A percentile compares a stretch with the other conserved stretches of the same genome.
Conservation (phyloP, 2,888 invertebrate genomes). For the Copidosoma aretas region DNA sequence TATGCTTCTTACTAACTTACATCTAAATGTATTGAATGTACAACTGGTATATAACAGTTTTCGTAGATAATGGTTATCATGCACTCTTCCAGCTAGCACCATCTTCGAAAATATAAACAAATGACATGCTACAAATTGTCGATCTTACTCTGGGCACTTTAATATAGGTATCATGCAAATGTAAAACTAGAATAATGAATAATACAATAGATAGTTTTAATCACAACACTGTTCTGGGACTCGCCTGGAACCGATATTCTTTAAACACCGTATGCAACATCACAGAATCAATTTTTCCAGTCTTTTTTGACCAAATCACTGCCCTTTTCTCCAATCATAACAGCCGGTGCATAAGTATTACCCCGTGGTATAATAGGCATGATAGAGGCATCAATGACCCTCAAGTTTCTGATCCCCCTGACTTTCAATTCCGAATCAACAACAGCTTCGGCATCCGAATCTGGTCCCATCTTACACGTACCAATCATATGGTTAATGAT, state of each 20-base stretch:
- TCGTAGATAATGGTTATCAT: too few relatives aligned
- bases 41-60: too few relatives aligned
- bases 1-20: too few relatives aligned
- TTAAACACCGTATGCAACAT: not conserved
- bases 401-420: conserved; percentile 61
- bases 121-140: too few relatives aligned
- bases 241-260: not conserved
- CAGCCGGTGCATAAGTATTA: conserved; percentile 64
- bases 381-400: conserved; percentile 66
- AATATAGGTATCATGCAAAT: too few relatives aligned
- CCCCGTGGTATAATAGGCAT: conserved; percentile 65
- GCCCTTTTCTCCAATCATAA: conserved; percentile 66
- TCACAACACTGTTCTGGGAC: too few relatives aligned
- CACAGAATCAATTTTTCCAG: conserved; percentile 45
- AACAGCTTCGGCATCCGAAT: conserved; percentile 55
- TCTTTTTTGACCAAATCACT: conserved; percentile 62
- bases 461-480: conserved; percentile 62
- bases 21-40: too few relatives aligned
- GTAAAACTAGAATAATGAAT: too few relatives aligned
- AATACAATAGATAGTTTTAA: too few relatives aligned
- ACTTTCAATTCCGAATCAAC: conserved; percentile 61
- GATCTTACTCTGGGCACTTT: too few relatives aligned
- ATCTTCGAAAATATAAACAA: too few relatives aligned
- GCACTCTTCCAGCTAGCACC: too few relatives aligned
- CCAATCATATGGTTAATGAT: conserved; percentile 48